Base-by-base conservation (phyloP, 2,113 vertebrate species). In the Bungarus multicinctus region DNA sequence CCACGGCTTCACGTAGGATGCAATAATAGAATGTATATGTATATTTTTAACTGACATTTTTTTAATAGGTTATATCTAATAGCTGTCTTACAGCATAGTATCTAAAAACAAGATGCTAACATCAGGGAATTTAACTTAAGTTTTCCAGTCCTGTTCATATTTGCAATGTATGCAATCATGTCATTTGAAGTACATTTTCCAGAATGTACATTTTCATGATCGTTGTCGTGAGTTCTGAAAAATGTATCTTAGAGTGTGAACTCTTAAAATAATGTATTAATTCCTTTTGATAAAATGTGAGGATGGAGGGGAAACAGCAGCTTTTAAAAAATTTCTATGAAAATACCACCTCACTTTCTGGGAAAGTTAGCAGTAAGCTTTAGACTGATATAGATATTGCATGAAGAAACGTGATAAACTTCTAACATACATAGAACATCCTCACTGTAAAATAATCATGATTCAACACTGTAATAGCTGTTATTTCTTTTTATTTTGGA, bases 301-400 rank as follows among this genome's bases (percentile, higher is more conserved):
- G 30, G 27, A 27, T 8, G 39, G 74, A 81, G 54, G 16, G 45
- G 39, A 85, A 47, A 43, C 12, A 53, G 54, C 60, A 45, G 45
- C 90, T 90, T 54, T 88, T 39, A 23, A 85, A 86, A 87, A 60
- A 87, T 91, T 92, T 87, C 91, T 92, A 47, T 92, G 91, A 87
- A 92, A 92, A 92, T 87, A 50, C 91, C 81, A 91, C 45, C 91
- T 88, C 30, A 87, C 85, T 92, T 92, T 92, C 85, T 92, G 57
- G 86, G 91, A 88, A 92, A 92, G 91, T 87, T 88, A 52, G 57
- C 85, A 88, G 55, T 52, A 92, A 87, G n/a, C 87, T 87, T 45
- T 60, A 47, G 55, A 87, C 5, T 25, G 30, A n/a, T 87, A 58
- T 60, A 30, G n/a, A 43, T 86, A 47, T 22, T 91, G n/a, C 85